These are phyloP conservation scores for Lagodon rhomboides DNA, from an alignment of 2,797 vertebrate species.

Conservation along the genomic window DNA sequence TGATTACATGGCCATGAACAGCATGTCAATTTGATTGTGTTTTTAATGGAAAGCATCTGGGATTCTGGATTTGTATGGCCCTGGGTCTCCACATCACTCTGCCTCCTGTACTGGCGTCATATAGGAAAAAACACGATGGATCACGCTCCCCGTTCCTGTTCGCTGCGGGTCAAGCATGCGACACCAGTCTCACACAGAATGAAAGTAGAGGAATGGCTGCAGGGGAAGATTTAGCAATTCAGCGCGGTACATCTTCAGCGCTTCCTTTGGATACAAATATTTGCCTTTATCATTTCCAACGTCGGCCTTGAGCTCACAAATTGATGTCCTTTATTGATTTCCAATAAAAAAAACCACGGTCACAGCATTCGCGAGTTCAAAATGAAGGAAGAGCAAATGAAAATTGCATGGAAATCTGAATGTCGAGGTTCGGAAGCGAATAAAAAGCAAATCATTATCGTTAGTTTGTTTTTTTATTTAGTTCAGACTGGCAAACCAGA, in stretches of 20 bases:
- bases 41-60: slow-evolving; percentile 63
- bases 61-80: slow-evolving; percentile 42
- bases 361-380: slow-evolving; percentile 66
- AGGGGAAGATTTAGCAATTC: slow-evolving; percentile 61
- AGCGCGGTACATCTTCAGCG: slow-evolving; percentile 35
- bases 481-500: slow-evolving; percentile 49
- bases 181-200: slow-evolving; percentile 36
- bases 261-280: slow-evolving; percentile 68
- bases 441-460: slow-evolving; percentile 38
- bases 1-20: slow-evolving; percentile 60
- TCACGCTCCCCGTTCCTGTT: slow-evolving; percentile 26
- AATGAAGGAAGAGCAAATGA: slow-evolving; percentile 38
- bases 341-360: slow-evolving; percentile 60
- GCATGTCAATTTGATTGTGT: slow-evolving; percentile 57
- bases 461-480: slow-evolving; percentile 42
- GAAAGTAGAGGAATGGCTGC: slow-evolving; percentile 49
- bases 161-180: slow-evolving; percentile 24
- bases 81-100: slow-evolving; percentile 14
- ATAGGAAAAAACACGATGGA: slow-evolving; percentile 14
- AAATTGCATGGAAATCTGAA: slow-evolving; percentile 64
- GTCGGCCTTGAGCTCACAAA: slow-evolving; percentile 59
- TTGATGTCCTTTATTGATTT: slow-evolving; percentile 71
- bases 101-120: neutral
- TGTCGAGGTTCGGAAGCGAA: slow-evolving; percentile 49
- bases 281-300: slow-evolving; percentile 63